Percentiles rank a stretch among this genome's conserved stretches.
Evolutionary conservation across 2,113 vertebrate genomes (phyloP).

Genomic region (Balaeniceps rex): DNA sequence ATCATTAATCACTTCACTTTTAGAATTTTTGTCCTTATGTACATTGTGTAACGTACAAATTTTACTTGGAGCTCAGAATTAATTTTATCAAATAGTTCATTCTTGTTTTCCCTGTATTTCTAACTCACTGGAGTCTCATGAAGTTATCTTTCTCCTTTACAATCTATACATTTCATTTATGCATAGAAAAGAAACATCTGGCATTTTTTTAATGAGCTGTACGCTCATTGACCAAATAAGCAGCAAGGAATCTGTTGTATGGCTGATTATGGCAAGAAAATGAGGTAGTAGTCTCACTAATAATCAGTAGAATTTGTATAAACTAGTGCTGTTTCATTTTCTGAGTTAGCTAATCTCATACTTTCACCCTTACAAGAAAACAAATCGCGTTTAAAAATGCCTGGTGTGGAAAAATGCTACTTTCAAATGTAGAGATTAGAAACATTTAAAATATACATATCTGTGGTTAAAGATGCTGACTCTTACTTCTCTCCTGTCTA

Average conservation of each 20-base stretch:
- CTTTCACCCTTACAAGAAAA: neutral
- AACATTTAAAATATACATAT: neutral
- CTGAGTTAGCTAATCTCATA: neutral
- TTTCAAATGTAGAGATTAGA: neutral
- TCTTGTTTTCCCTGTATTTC: neutral
- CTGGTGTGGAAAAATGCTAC: neutral
- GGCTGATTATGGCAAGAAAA: slow-evolving; percentile 30
- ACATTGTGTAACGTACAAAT: neutral
- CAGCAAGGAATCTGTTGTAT: slow-evolving; percentile 1
- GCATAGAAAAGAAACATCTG: slow-evolving; percentile 28
- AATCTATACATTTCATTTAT: neutral
- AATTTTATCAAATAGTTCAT: neutral
- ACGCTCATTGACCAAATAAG: neutral
- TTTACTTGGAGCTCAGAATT: neutral
- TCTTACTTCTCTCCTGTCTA: neutral
- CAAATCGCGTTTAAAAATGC: neutral
- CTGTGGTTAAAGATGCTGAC: neutral
- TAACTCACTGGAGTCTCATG: neutral
- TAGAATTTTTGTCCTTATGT: neutral
- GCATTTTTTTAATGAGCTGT: slow-evolving; percentile 17
- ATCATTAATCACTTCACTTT: neutral
- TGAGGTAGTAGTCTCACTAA: neutral
- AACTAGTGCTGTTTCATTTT: neutral
- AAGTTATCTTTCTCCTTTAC: neutral
- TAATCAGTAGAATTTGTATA: neutral